These are phyloP conservation scores for Trichopria drosophilae DNA, from an alignment of 2,888 invertebrate species.

Conservation along the genomic window DNA sequence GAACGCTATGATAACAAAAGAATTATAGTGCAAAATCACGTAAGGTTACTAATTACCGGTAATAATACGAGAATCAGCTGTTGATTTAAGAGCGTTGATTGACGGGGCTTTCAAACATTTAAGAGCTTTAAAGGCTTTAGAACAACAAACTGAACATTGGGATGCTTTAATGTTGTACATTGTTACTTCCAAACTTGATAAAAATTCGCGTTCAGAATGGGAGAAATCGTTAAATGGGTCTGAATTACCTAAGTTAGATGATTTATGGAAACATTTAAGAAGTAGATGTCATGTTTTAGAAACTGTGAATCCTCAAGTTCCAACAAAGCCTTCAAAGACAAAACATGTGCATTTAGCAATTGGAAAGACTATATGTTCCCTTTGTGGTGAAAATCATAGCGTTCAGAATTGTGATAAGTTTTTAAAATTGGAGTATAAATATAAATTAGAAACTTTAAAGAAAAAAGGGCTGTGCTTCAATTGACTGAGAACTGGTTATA, in stretches of 20 bases:
- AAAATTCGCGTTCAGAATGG: constrained; percentile 1
- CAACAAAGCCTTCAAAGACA: neutral
- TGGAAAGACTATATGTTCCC: neutral
- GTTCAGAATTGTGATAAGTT: constrained; percentile 15
- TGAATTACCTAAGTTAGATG: too few species aligned
- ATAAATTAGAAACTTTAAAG: neutral
- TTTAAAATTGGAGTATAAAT: constrained; percentile 1
- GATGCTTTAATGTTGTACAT: constrained; percentile 11
- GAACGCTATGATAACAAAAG: constrained; percentile 6
- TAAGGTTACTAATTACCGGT: too few species aligned
- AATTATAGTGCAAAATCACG: constrained; percentile 7
- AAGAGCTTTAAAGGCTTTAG: constrained; percentile 11
- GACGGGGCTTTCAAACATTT: neutral
- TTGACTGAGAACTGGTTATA: constrained; percentile 6
- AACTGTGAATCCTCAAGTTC: neutral
- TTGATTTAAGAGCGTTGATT: too few species aligned
- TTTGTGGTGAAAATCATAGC: constrained; percentile 5
- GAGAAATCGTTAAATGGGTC: too few species aligned
- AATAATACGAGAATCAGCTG: too few species aligned
- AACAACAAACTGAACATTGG: constrained; percentile 11
- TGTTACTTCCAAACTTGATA: constrained; percentile 17
- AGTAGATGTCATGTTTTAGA: constrained; percentile 10
- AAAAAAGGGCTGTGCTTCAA: constrained; percentile 5
- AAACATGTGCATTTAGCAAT: neutral
- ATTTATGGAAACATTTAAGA: constrained; percentile 8